These are phyloP conservation scores for Etheostoma spectabile DNA, from an alignment of 2,113 vertebrate genomes.

Conservation along the genomic window DNA sequence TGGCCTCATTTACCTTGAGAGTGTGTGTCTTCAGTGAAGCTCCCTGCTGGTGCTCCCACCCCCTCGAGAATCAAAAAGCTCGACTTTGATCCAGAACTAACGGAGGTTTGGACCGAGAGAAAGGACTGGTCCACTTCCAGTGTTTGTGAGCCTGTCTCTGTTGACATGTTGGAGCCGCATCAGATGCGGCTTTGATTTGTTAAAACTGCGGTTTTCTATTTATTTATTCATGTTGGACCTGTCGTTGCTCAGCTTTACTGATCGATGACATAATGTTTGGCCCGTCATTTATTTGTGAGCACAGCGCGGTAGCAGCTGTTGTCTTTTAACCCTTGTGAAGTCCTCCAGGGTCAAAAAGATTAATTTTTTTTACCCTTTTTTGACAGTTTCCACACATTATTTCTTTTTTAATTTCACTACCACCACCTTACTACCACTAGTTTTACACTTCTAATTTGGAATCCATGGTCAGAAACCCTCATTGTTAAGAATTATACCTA, in stretches of 20 bases:
- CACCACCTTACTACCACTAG: no score
- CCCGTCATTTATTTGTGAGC: constrained; percentile 4
- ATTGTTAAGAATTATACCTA: no score
- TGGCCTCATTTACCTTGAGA: constrained; percentile 67
- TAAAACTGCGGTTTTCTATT: background rate
- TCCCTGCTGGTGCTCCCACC: constrained; percentile 4
- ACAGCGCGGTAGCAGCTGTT: background rate
- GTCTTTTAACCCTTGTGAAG: no score
- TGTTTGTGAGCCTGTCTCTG: constrained; percentile 15
- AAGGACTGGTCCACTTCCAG: constrained; percentile 14
- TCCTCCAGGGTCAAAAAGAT: no score
- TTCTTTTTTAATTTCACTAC: no score
- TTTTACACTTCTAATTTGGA: no score
- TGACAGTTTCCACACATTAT: no score
- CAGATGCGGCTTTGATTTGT: constrained; percentile 27
- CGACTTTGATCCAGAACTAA: constrained; percentile 44
- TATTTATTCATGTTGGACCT: constrained; percentile 7
- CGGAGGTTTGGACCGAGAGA: constrained; percentile 18
- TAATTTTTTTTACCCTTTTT: no score
- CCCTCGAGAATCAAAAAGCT: constrained; percentile 18
- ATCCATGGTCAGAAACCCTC: no score
- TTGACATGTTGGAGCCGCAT: constrained; percentile 36
- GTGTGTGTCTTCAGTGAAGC: constrained; percentile 34
- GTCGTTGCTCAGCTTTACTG: no score
- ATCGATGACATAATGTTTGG: background rate